These are phyloP conservation scores for Chunga burmeisteri DNA, from an alignment of 2,113 vertebrate genomes.

Conservation along the genomic window DNA sequence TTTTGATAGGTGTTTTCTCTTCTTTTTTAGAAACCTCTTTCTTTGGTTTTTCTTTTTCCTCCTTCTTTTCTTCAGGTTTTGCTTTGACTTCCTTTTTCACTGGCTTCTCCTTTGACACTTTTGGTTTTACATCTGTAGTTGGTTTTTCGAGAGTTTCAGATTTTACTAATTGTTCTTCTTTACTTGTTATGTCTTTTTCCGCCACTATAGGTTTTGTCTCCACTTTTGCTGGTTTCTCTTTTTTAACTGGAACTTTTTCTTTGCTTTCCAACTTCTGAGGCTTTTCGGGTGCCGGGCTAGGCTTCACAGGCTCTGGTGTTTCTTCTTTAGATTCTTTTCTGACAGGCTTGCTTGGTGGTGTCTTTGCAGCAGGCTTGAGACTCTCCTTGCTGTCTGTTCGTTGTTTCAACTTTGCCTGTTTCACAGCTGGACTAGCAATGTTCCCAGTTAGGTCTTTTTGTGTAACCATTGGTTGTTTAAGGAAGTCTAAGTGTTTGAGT, in stretches of 20 bases:
- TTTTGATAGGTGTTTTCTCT: slow-evolving; percentile 74
- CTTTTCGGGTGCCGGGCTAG: slow-evolving; percentile 75
- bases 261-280: slow-evolving; percentile 86
- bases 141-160: slow-evolving; percentile 84
- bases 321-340: slow-evolving; percentile 91
- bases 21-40: slow-evolving; percentile 77
- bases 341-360: slow-evolving; percentile 77
- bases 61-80: slow-evolving; percentile 86
- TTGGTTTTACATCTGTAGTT: slow-evolving; percentile 83
- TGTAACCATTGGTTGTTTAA: slow-evolving; percentile 89
- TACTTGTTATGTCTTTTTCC: slow-evolving; percentile 81
- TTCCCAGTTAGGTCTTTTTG: slow-evolving; percentile 85
- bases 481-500: slow-evolving; percentile 92
- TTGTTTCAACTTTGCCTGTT: slow-evolving; percentile 90
- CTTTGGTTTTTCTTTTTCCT: slow-evolving; percentile 84
- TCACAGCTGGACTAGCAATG: slow-evolving; percentile 75
- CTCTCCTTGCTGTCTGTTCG: slow-evolving; percentile 92
- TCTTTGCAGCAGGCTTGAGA: slow-evolving; percentile 84
- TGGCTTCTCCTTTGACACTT: slow-evolving; percentile 79
- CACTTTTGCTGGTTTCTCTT: slow-evolving; percentile 77
- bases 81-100: slow-evolving; percentile 86
- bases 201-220: slow-evolving; percentile 69
- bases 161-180: slow-evolving; percentile 78
- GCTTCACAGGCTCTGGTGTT: slow-evolving; percentile 78
- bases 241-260: slow-evolving; percentile 85